phyloP scores from a whole-genome alignment of 2,113 vertebrate species.

The Brachirus orientalis region DNA sequence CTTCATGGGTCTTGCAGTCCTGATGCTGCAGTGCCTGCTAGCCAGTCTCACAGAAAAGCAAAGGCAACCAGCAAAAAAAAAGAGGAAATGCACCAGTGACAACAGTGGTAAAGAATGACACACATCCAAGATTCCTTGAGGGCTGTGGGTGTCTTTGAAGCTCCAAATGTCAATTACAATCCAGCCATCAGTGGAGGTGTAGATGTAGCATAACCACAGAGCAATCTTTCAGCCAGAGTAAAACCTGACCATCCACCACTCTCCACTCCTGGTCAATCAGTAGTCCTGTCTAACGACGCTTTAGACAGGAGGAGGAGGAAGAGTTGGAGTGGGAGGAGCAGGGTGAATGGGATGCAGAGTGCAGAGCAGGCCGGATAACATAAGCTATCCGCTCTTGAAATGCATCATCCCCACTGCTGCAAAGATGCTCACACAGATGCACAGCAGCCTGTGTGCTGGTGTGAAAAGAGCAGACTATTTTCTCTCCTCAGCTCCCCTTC shows the following conservation, averaged over 20 bases:
- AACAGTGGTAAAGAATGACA: slow-evolving; percentile 58
- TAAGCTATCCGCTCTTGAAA: slow-evolving; percentile 71
- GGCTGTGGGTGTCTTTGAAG: slow-evolving; percentile 33
- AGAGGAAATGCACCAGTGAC: slow-evolving; percentile 73
- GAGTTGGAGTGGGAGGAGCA: slow-evolving; percentile 79
- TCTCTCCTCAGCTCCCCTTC: slow-evolving; percentile 46
- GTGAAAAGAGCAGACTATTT: slow-evolving; percentile 53
- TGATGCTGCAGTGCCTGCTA: slow-evolving; percentile 85
- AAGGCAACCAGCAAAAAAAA: slow-evolving; percentile 70
- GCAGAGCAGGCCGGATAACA: slow-evolving; percentile 77
- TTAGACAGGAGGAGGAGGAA: slow-evolving; percentile 76
- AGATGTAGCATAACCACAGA: slow-evolving; percentile 65
- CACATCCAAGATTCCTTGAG: slow-evolving; percentile 64
- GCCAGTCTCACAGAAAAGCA: slow-evolving; percentile 74
- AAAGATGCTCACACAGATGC: slow-evolving; percentile 58
- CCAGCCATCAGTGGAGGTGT: slow-evolving; percentile 52
- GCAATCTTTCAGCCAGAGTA: slow-evolving; percentile 61
- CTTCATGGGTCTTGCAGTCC: slow-evolving; percentile 82
- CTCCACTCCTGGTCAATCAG: slow-evolving; percentile 69
- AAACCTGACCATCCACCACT: slow-evolving; percentile 73
- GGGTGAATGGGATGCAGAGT: slow-evolving; percentile 75
- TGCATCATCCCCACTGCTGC: slow-evolving; percentile 58
- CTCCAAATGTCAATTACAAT: slow-evolving; percentile 61
- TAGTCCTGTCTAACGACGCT: slow-evolving; percentile 80
- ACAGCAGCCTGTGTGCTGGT: slow-evolving; percentile 19